Evolutionary conservation across 1,140 invertebrate genomes (phyloP).

Genomic region (Scaptomyza montana): DNA sequence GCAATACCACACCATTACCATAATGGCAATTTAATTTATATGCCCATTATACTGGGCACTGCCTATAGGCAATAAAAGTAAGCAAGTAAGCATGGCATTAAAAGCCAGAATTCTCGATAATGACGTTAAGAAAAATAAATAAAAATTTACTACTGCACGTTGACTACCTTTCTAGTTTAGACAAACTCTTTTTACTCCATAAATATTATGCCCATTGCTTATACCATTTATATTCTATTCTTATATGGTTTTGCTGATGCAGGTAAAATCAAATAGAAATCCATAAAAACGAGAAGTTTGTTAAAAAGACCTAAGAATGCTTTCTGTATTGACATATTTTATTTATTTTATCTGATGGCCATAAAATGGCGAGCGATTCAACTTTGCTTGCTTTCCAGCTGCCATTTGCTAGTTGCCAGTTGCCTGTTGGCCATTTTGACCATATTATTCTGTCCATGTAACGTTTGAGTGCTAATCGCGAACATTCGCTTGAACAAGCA

Average conservation of each 20-base stretch:
- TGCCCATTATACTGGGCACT: neutral
- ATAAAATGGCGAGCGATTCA: slow-evolving; percentile 15
- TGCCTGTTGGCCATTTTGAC: neutral
- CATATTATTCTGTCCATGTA: neutral
- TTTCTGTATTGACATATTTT: neutral
- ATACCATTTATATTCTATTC: too few species aligned
- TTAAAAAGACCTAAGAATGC: slow-evolving; percentile 32
- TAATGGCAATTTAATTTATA: slow-evolving; percentile 29
- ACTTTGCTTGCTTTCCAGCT: neutral
- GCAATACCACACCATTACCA: slow-evolving; percentile 21
- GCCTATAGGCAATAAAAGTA: neutral
- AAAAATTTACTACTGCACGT: too few species aligned
- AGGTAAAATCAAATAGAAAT: slow-evolving; percentile 28
- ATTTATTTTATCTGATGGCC: slow-evolving; percentile 8
- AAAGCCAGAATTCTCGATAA: too few species aligned
- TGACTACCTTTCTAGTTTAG: too few species aligned
- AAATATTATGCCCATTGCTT: too few species aligned
- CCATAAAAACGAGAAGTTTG: slow-evolving; percentile 15
- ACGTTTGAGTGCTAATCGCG: slow-evolving; percentile 27
- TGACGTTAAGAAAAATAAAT: too few species aligned
- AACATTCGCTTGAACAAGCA: neutral
- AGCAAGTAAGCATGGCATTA: too few species aligned
- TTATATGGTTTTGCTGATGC: too few species aligned
- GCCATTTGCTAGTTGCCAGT: slow-evolving; percentile 6
- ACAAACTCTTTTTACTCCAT: too few species aligned